Evolutionary conservation across 2,888 invertebrate species (phyloP).

Genomic region (Luperina nickerlii): DNA sequence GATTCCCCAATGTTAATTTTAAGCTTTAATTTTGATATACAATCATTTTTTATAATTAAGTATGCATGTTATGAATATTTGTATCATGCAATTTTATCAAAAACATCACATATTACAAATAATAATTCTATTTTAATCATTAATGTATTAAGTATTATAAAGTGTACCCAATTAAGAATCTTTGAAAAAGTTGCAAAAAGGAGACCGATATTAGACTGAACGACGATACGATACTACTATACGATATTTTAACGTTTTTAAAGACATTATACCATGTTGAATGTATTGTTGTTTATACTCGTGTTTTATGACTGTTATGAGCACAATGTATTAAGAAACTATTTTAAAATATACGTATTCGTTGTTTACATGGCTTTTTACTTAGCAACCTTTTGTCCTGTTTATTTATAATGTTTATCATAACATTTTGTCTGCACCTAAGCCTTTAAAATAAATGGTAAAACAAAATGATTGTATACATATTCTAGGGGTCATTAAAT

Average conservation of each 20-base stretch:
- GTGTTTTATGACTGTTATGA: conserved; percentile 1
- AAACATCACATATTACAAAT: not conserved
- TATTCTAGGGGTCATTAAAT: not conserved
- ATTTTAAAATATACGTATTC: conserved; percentile 39
- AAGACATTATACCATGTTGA: conserved; percentile 22
- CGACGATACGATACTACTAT: no score
- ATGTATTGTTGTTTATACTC: conserved; percentile 2
- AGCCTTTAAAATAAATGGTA: not conserved
- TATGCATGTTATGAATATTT: not conserved
- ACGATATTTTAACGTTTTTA: conserved; percentile 1
- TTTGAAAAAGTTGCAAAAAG: not conserved
- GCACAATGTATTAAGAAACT: conserved; percentile 8
- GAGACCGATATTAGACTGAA: conserved; percentile 20
- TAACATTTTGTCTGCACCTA: not conserved
- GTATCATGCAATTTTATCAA: not conserved
- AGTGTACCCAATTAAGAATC: conserved; percentile 5
- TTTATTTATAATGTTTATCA: not conserved
- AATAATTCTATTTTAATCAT: not conserved
- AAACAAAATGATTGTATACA: not conserved
- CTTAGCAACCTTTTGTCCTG: not conserved
- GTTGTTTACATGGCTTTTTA: conserved; percentile 3
- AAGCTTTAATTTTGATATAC: conserved; percentile 66
- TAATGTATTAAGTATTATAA: conserved; percentile 10
- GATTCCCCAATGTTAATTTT: conserved; percentile 81
- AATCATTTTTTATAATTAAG: conserved; percentile 8